phyloP scores from a whole-genome alignment of 2,113 vertebrate species.

The Pleuronectes platessa region DNA sequence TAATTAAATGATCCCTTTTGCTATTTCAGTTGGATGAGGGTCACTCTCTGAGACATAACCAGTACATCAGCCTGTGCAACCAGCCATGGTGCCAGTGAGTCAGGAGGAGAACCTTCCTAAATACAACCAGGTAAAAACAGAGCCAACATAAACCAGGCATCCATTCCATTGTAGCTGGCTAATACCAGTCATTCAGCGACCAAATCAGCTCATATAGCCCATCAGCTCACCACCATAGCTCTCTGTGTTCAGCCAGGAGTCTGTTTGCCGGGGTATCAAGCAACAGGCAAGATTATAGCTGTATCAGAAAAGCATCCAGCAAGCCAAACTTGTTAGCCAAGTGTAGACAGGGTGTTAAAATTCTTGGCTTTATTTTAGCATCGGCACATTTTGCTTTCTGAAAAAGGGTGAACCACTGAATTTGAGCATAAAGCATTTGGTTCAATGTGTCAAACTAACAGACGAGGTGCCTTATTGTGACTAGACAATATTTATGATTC shows the following conservation, averaged over 20 bases:
- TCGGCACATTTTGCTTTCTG: constrained; percentile 32
- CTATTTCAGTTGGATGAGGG: constrained; percentile 35
- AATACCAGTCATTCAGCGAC: constrained; percentile 27
- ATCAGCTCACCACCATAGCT: constrained; percentile 26
- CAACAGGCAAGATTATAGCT: constrained; percentile 41
- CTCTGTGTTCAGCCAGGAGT: constrained; percentile 33
- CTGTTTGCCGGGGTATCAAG: constrained; percentile 25
- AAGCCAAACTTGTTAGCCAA: constrained; percentile 30
- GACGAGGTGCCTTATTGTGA: neutral
- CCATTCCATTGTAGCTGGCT: constrained; percentile 28
- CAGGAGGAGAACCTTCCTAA: constrained; percentile 42
- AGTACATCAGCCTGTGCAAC: constrained; percentile 41
- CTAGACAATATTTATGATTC: neutral
- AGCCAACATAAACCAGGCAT: constrained; percentile 32
- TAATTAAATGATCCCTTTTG: constrained; percentile 53
- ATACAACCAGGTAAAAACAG: constrained; percentile 36
- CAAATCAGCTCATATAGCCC: constrained; percentile 41
- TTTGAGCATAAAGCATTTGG: neutral
- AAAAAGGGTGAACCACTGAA: neutral
- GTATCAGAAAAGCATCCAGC: constrained; percentile 40
- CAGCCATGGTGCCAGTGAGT: constrained; percentile 44
- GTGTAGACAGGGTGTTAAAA: constrained; percentile 36
- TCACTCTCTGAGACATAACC: constrained; percentile 42
- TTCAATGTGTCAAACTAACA: neutral
- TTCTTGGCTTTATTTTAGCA: constrained; percentile 42